Evolutionary conservation across 2,888 invertebrate species (phyloP), one percentile per base, ranked within the genome.

Genomic region (Acanthosepion lycidas): DNA sequence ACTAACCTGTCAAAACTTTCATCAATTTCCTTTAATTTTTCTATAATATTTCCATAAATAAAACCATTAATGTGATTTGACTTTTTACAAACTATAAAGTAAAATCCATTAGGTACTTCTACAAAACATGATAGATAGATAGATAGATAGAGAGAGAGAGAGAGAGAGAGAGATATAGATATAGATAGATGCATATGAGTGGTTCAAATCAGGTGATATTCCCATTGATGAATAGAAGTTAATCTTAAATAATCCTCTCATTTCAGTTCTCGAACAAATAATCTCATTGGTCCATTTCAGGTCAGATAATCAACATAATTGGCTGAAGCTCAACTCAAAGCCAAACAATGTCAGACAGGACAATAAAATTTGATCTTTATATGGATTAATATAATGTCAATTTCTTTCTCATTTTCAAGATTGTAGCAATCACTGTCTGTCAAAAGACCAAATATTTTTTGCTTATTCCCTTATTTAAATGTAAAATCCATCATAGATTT

Each of bases 281-380:
- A 78, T 78, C 78, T 78, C 78, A 78, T 78, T 78, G 78, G 78
- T 78, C n/a, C n/a, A 78, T 78, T 78, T n/a, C 78, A 78, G 78
- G 78, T 78, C n/a, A 78, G n/a, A 78, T 78, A 78, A 78, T 78
- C 78, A n/a, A 78, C n/a, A 78, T 78, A 78, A 78, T 78, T 78
- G 78, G 78, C 18, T 78, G n/a, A 78, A 78, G n/a, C 78, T 78
- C 78, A 78, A 78, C 78, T 78, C 78, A 78, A 18, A n/a, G 33
- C 78, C 12, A 78, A 78, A 78, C n/a, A 78, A 78, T 18, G 18
- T n/a, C 78, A 78, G n/a, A 78, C n/a, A n/a, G 18, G 78, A 78
- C 78, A 78, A n/a, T 78, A n/a, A 78, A 78, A 78, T 78, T 78
- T 78, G 78, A 33, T 78, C n/a, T 78, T 78, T 78, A 78, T 18